A percentile compares a stretch with the other conserved stretches of the same genome.
Evolutionary conservation across 2,797 vertebrate genomes (phyloP).

Genomic region (Dallia pectoralis): DNA sequence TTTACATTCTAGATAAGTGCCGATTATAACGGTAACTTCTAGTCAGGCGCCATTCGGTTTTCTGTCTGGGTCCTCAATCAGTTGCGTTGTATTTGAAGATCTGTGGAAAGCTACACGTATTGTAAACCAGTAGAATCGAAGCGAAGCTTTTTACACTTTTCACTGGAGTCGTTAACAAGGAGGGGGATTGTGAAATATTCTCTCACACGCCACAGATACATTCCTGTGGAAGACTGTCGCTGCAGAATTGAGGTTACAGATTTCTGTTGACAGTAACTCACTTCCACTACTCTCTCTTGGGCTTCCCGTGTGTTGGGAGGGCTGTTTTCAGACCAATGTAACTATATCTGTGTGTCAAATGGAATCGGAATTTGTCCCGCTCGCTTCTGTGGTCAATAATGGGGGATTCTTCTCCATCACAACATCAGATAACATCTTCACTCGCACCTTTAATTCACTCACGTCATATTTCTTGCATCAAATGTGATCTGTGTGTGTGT

Average conservation of each 20-base stretch:
- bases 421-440: constrained; percentile 25
- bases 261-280: background rate
- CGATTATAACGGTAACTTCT: too few species aligned
- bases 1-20: too few species aligned
- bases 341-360: constrained; percentile 27
- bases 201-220: background rate
- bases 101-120: too few species aligned
- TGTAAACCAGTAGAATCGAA: too few species aligned
- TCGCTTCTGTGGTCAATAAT: constrained; percentile 23
- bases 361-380: constrained; percentile 4
- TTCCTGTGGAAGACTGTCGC: background rate
- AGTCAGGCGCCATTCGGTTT: too few species aligned
- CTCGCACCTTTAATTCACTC: constrained; percentile 9
- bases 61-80: too few species aligned
- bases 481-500: background rate
- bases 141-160: too few species aligned
- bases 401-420: constrained; percentile 24
- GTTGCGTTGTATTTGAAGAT: too few species aligned
- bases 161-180: too few species aligned
- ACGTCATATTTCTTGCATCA: background rate
- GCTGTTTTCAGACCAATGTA: constrained; percentile 20
- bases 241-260: background rate
- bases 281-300: background rate
- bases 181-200: background rate
- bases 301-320: background rate